Evolutionary conservation across 1,140 invertebrate genomes (phyloP).

Genomic region (Papilio xuthus): DNA sequence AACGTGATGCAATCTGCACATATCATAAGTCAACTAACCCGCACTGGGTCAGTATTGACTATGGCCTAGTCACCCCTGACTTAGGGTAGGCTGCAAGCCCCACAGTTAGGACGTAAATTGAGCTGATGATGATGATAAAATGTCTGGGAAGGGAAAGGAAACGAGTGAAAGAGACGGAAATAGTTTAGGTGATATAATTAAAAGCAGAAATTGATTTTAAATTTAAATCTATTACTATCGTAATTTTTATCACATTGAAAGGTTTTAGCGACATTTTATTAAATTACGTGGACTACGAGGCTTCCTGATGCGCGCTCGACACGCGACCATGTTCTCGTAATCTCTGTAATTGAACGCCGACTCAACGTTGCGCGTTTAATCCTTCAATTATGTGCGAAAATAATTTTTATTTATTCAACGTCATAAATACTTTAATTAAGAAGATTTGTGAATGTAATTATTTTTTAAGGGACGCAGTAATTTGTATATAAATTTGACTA

Average conservation of each 20-base stretch:
- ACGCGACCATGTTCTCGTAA: constrained; percentile 18
- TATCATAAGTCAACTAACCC: no score
- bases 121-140: no score
- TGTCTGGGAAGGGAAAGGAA: no score
- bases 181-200: no score
- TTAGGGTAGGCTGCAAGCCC: no score
- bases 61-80: no score
- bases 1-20: no score
- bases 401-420: not conserved
- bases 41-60: no score
- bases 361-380: constrained; percentile 16
- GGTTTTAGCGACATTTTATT: constrained; percentile 23
- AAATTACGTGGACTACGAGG: not conserved
- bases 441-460: not conserved
- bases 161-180: no score
- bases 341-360: constrained; percentile 20
- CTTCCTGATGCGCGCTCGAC: constrained; percentile 11
- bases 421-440: constrained; percentile 1
- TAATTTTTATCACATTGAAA: not conserved
- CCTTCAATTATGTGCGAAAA: constrained; percentile 18
- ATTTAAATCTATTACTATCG: not conserved
- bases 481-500: not conserved
- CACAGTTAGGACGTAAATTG: no score
- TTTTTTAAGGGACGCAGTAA: not conserved
- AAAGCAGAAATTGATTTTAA: not conserved